Conservation (phyloP, 2,113 vertebrate species). For the Bucco capensis region DNA sequence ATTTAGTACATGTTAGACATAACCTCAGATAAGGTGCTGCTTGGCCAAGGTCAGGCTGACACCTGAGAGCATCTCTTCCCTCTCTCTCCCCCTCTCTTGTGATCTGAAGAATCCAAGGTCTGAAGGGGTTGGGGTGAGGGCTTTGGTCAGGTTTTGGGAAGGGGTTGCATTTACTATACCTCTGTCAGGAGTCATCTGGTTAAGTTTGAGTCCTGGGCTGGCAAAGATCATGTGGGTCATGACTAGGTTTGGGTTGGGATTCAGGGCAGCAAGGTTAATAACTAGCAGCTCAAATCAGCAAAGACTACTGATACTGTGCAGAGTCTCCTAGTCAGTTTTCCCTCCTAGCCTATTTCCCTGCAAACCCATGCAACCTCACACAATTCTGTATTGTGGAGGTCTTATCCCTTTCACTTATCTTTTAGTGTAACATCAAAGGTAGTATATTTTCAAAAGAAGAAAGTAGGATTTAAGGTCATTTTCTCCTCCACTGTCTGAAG, state of each 20-base stretch:
- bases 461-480: background rate
- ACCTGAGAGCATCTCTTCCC: background rate
- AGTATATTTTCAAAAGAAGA: background rate
- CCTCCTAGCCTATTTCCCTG: background rate
- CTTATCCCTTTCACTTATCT: background rate
- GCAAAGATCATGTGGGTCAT: rapidly evolving
- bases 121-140: background rate
- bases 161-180: background rate
- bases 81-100: rapidly evolving
- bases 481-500: background rate
- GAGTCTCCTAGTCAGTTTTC: background rate
- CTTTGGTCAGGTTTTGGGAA: background rate
- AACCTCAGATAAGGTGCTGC: background rate
- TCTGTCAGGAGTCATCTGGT: background rate
- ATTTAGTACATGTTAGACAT: background rate
- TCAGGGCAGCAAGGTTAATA: background rate
- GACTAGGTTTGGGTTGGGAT: background rate
- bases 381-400: background rate
- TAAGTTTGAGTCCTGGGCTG: background rate
- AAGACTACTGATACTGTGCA: background rate
- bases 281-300: background rate
- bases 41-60: background rate
- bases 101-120: background rate
- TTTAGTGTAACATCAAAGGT: background rate
- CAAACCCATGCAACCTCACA: background rate